Base-by-base conservation (phyloP, 2,888 invertebrate genomes). In the Drosophila incognita region DNA sequence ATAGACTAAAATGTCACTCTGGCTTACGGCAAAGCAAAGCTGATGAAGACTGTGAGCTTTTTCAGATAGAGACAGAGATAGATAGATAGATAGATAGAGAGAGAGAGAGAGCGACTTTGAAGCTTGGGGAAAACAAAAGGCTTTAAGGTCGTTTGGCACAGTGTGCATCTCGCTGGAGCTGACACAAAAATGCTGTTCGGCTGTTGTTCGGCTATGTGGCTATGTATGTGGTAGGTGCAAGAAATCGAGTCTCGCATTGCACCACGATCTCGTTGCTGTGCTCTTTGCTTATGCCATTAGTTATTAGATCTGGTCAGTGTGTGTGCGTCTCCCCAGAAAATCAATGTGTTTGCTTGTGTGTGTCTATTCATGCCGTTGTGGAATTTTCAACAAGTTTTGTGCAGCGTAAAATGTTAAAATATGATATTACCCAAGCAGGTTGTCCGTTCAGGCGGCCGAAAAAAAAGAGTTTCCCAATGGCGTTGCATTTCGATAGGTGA, bases 381-480 rank as follows among this genome's bases (percentile, higher is more conserved):
- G 81, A 80, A 83, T 85, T 83, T 77, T 77, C 81, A 83, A 81
- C 88, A 78, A 86, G 88, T 83, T 88, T 86, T 69, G 67, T 65
- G 64, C 70, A 46, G 66, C 70, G 68, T 54, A 66, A 77, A 82
- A 70, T 81, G 82, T 87, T 89, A 82, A 85, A 89, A 87, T 87
- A 85, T 88, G 86, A 85, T 86, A 87, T 89, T 87, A 87, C 76
- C 84, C 77, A 83, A 89, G 85, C 87, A 86, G 83, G 85, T 86
- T 88, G 89, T 53, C 63, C 63, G 63, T 62, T 51, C 62, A 58
- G 24, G 42, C 36, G 77, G 77, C 54, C 66, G 13, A 76, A 66
- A 64, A 67, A 48, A 40, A 36, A 13, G 46, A 69, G 66, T 85
- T 74, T 76, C 56, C 74, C 84, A 83, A 81, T 87, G 71, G 67